phyloP scores from a whole-genome alignment of 2,888 invertebrate genomes.

The Stenichneumon culpator region DNA sequence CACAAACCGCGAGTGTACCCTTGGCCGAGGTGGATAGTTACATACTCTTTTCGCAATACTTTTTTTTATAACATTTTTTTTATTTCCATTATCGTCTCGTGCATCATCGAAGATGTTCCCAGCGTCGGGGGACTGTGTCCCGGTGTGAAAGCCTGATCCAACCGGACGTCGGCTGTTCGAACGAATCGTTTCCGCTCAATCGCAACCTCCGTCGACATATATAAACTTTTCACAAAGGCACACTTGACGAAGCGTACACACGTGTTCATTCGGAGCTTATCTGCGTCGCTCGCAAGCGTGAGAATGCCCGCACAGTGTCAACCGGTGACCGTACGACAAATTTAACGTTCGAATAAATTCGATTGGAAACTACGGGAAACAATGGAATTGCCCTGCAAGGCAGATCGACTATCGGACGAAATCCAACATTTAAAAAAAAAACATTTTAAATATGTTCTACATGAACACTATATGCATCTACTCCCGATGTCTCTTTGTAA shows the following conservation, averaged over 20 bases:
- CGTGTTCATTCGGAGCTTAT: slow-evolving; percentile 30
- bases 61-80: slow-evolving; percentile 11
- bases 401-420: no score
- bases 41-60: slow-evolving; percentile 4
- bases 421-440: no score
- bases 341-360: neutral
- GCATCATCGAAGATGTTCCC: slow-evolving; percentile 38
- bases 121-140: slow-evolving; percentile 26
- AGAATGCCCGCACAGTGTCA: slow-evolving; percentile 25
- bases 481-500: no score
- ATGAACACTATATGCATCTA: no score
- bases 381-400: neutral
- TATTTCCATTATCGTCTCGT: slow-evolving; percentile 13
- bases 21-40: slow-evolving; percentile 41
- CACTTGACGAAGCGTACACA: slow-evolving; percentile 76
- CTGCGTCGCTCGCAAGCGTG: slow-evolving; percentile 35
- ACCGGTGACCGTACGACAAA: neutral
- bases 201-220: slow-evolving; percentile 74
- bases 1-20: slow-evolving; percentile 10
- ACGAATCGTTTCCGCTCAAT: slow-evolving; percentile 76
- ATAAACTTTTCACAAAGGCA: slow-evolving; percentile 77
- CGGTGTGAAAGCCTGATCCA: slow-evolving; percentile 68
- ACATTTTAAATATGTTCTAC: no score
- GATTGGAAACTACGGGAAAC: neutral
- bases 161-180: slow-evolving; percentile 74